These are phyloP conservation scores for Drosophila repleta DNA, from an alignment of 1,140 invertebrate species.

Conservation along the genomic window DNA sequence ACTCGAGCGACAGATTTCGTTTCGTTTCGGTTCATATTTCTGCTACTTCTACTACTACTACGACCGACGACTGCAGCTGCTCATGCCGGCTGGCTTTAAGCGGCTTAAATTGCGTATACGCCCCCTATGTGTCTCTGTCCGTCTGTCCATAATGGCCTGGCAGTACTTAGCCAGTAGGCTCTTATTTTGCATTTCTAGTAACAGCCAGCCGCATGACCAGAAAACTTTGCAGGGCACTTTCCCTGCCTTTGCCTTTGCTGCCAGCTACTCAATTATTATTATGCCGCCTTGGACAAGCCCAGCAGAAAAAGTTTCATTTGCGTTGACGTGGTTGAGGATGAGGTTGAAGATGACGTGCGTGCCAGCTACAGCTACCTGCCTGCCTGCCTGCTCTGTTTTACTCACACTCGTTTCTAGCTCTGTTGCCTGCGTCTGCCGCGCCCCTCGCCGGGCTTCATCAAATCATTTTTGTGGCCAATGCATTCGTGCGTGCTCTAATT, in stretches of 20 bases:
- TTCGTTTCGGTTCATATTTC: slow-evolving; percentile 60
- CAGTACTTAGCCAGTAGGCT: slow-evolving; percentile 19
- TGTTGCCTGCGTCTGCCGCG: slow-evolving; percentile 6
- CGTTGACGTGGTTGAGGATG: slow-evolving; percentile 14
- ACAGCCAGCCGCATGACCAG: slow-evolving; percentile 14
- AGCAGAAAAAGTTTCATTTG: slow-evolving; percentile 43
- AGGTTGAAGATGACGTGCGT: slow-evolving; percentile 24
- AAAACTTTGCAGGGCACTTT: slow-evolving; percentile 28
- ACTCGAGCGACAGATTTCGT: slow-evolving; percentile 50
- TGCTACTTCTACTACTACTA: slow-evolving; percentile 10
- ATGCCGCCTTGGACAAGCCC: slow-evolving; percentile 48
- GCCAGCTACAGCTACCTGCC: slow-evolving; percentile 9
- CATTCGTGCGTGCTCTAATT: slow-evolving; percentile 77
- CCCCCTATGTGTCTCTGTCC: slow-evolving; percentile 14
- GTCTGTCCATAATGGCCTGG: slow-evolving; percentile 57
- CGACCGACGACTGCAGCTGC: background rate
- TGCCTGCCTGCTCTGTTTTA: too few species aligned
- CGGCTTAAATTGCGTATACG: slow-evolving; percentile 77
- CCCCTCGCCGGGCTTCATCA: slow-evolving; percentile 40
- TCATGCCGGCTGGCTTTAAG: slow-evolving; percentile 55
- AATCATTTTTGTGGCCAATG: slow-evolving; percentile 71
- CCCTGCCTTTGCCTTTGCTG: background rate
- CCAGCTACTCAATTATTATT: slow-evolving; percentile 75
- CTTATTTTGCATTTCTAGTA: slow-evolving; percentile 66
- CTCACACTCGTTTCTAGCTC: too few species aligned